Evolutionary conservation across 2,113 vertebrate genomes (phyloP).

Genomic region (Mirounga angustirostris): DNA sequence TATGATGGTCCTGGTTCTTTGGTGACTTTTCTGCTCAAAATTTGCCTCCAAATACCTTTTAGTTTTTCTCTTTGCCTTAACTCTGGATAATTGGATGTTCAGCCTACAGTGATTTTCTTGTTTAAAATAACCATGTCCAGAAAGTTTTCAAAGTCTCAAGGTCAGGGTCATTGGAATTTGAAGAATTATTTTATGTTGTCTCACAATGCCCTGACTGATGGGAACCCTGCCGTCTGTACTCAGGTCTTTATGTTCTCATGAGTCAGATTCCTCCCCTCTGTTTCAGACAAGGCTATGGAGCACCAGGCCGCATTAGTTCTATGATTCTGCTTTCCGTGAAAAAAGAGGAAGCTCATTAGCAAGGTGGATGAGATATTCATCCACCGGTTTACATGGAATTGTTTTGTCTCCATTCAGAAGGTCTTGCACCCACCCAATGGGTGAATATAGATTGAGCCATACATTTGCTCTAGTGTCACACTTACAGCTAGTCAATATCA

Average conservation of each 20-base stretch:
- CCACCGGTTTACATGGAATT: background rate
- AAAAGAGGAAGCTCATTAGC: background rate
- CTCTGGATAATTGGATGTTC: background rate
- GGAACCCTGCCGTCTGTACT: background rate
- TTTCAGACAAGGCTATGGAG: background rate
- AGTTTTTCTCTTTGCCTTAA: background rate
- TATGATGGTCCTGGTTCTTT: background rate
- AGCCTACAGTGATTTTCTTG: background rate
- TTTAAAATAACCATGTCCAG: background rate
- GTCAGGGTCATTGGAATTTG: background rate
- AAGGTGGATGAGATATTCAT: rapidly evolving
- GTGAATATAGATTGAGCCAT: background rate
- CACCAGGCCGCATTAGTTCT: rapidly evolving
- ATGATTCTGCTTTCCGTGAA: background rate
- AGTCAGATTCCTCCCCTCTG: background rate
- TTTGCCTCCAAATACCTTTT: background rate
- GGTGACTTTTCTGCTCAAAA: background rate
- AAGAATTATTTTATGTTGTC: background rate
- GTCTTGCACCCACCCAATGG: background rate
- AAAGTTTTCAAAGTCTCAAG: background rate
- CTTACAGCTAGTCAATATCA: background rate
- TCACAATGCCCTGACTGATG: background rate
- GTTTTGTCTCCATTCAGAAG: background rate
- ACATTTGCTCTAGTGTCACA: background rate
- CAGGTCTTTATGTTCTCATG: too few relatives aligned